These are phyloP conservation scores for Cheilosia vernalis DNA, from an alignment of 2,888 invertebrate genomes.

Conservation along the genomic window DNA sequence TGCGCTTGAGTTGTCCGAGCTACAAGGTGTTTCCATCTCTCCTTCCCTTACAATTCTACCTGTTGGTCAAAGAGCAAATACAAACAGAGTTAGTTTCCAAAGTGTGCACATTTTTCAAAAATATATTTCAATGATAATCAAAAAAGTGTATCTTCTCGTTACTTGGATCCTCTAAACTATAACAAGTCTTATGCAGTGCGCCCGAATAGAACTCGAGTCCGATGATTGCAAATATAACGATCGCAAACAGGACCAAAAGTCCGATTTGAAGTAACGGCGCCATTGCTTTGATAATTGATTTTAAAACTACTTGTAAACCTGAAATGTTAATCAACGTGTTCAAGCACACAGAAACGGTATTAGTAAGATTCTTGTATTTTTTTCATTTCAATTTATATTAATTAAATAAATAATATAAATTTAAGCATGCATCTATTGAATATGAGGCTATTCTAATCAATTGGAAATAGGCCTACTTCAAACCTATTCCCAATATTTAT, in stretches of 20 bases:
- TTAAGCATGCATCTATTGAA: conserved; percentile 55
- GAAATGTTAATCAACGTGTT: conserved; percentile 76
- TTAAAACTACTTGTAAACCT: conserved; percentile 99
- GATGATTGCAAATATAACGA: conserved; percentile 99
- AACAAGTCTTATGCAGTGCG: conserved; percentile 99
- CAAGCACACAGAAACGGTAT: conserved; percentile 63
- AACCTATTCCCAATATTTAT: conserved; percentile 44
- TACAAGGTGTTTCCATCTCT: conserved; percentile 94
- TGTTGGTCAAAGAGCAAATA: conserved; percentile 80
- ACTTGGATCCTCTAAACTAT: conserved; percentile 97
- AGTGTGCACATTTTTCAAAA: background rate
- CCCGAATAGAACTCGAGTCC: conserved; percentile 99
- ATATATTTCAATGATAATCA: background rate
- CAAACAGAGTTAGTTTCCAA: conserved; percentile 21
- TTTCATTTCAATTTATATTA: background rate
- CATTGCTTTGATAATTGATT: conserved; percentile 99
- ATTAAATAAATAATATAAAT: conserved; percentile 16
- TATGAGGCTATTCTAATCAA: conserved; percentile 46
- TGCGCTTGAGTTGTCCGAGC: conserved; percentile 90
- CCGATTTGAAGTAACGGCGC: conserved; percentile 99
- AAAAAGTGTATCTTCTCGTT: conserved; percentile 84
- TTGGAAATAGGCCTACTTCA: conserved; percentile 20
- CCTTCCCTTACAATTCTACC: conserved; percentile 95
- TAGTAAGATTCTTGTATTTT: conserved; percentile 27
- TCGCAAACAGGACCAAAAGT: conserved; percentile 99